Evolutionary conservation across 30 jellyfish, hydroid and myxozoan genomes (phyloP).

Genomic region (Turritopsis rubra): DNA sequence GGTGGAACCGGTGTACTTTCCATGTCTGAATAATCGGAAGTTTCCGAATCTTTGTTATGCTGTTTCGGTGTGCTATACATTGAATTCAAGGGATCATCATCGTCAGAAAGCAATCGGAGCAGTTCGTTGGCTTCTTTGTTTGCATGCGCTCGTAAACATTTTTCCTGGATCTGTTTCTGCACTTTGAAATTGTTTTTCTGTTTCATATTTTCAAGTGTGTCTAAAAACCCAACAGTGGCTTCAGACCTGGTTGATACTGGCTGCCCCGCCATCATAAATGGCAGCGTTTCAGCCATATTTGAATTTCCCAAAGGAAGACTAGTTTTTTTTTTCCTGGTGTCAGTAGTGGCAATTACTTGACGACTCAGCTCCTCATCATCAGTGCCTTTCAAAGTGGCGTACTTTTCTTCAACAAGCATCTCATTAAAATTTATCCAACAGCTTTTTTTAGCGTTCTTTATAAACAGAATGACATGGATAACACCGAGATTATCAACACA

Average conservation of each 20-base stretch:
- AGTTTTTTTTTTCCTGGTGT: background rate
- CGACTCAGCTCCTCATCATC: slow-evolving; percentile 1
- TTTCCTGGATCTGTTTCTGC: slow-evolving; percentile 12
- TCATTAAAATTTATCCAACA: slow-evolving; percentile 43
- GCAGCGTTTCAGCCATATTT: background rate
- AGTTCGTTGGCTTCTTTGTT: slow-evolving; percentile 31
- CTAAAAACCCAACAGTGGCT: background rate
- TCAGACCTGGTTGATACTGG: background rate
- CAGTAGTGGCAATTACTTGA: background rate
- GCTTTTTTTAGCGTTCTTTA: background rate
- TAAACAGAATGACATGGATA: background rate
- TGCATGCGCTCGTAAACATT: background rate
- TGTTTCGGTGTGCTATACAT: background rate
- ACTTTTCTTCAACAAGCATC: slow-evolving; percentile 36
- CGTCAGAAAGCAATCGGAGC: slow-evolving; percentile 11
- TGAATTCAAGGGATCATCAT: background rate
- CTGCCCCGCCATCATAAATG: background rate
- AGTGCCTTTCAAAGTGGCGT: slow-evolving; percentile 24
- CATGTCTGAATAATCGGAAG: slow-evolving; percentile 29
- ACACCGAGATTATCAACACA: slow-evolving; percentile 4
- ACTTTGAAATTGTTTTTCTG: slow-evolving; percentile 9
- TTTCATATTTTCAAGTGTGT: background rate
- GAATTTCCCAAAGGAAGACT: background rate
- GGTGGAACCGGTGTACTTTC: slow-evolving; percentile 30
- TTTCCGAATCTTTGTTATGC: background rate